These are phyloP conservation scores for Macroglossus sobrinus DNA, from an alignment of 2,113 vertebrate genomes.

Conservation along the genomic window DNA sequence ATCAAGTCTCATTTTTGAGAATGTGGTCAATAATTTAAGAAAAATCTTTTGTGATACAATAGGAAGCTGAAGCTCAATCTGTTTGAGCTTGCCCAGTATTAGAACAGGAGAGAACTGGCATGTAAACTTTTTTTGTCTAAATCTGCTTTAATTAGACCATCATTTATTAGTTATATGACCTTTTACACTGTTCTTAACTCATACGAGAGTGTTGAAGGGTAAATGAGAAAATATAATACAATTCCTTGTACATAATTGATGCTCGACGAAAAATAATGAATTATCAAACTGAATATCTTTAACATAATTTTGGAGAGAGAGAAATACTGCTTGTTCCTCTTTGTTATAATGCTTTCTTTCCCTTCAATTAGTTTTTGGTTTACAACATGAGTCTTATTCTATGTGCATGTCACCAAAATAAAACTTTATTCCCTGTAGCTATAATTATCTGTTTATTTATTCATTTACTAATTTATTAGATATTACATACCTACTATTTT, in stretches of 20 bases:
- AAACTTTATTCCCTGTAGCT: background rate
- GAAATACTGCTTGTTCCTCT: background rate
- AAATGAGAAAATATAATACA: background rate
- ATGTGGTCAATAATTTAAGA: conserved; percentile 22
- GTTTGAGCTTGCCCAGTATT: background rate
- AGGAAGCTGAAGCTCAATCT: background rate
- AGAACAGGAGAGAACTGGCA: background rate
- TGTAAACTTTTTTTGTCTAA: no score
- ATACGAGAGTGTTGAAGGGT: background rate
- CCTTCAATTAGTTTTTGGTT: background rate
- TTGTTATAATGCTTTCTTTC: background rate
- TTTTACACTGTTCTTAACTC: background rate
- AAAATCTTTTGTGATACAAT: background rate
- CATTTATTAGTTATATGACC: conserved; percentile 11
- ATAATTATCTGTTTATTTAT: background rate
- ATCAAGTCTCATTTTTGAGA: conserved; percentile 24
- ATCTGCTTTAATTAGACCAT: background rate
- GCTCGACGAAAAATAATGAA: background rate
- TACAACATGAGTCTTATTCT: background rate
- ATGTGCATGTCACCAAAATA: background rate
- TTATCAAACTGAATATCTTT: conserved; percentile 21
- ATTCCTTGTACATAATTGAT: conserved; percentile 1
- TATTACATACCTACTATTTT: background rate
- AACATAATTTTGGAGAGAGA: background rate
- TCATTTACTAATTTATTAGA: background rate